Evolutionary conservation across 37 sponge, comb jelly and placozoan genomes (phyloP).

Genomic region (Spongilla lacustris): DNA sequence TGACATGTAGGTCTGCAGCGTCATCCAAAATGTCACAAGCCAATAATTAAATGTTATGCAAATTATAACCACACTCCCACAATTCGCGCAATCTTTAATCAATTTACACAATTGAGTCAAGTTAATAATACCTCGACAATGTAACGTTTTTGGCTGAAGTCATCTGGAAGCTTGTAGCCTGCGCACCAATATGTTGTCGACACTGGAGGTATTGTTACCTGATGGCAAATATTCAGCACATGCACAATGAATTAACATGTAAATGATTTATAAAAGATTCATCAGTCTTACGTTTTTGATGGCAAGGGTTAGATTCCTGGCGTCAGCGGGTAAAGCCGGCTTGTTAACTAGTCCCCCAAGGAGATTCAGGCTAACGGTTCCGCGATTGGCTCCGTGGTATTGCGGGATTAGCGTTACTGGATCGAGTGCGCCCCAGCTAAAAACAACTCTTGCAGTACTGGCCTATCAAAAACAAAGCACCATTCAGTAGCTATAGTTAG

Average conservation of each 20-base stretch:
- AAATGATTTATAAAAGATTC: too few relatives aligned
- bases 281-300: constrained; percentile 17
- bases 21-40: too few relatives aligned
- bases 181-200: constrained; percentile 72
- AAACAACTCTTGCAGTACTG: constrained; percentile 39
- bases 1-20: too few relatives aligned
- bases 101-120: not conserved
- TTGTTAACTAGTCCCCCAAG: constrained; percentile 26
- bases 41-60: too few relatives aligned
- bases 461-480: not conserved
- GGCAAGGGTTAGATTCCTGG: not conserved
- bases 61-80: too few relatives aligned
- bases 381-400: not conserved
- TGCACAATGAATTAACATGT: not conserved
- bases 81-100: too few relatives aligned
- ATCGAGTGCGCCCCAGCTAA: constrained; percentile 27
- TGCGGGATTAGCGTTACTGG: not conserved
- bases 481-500: too few relatives aligned
- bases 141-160: constrained; percentile 16
- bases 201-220: constrained; percentile 42
- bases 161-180: constrained; percentile 25
- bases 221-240: too few relatives aligned
- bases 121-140: constrained; percentile 29
- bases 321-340: constrained; percentile 21
- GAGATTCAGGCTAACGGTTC: constrained; percentile 17